These are phyloP conservation scores for Anneissia japonica DNA, from an alignment of 35 echinoderm and acorn worm genomes.

Conservation along the genomic window DNA sequence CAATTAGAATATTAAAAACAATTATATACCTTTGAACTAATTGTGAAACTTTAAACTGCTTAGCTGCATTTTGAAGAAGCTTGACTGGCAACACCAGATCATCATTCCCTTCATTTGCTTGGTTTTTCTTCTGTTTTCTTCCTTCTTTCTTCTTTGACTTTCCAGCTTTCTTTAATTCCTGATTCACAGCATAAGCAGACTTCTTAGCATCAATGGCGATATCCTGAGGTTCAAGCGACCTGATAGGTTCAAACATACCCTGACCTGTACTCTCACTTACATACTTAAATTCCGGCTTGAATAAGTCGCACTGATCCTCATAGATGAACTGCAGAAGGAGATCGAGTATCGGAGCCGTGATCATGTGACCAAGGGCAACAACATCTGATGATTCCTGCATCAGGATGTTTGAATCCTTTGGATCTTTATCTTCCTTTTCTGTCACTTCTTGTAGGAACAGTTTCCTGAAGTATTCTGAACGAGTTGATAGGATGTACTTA, in stretches of 20 bases:
- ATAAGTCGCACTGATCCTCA: slow-evolving; percentile 70
- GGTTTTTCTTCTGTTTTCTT: slow-evolving; percentile 5
- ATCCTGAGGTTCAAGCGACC: background rate
- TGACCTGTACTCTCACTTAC: background rate
- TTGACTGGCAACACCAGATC: slow-evolving; percentile 35
- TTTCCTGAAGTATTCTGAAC: slow-evolving; percentile 73
- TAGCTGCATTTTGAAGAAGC: slow-evolving; percentile 63
- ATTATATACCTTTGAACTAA: slow-evolving; percentile 85
- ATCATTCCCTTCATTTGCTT: slow-evolving; percentile 16
- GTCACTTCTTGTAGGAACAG: slow-evolving; percentile 14
- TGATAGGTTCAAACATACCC: background rate
- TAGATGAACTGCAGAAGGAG: slow-evolving; percentile 71
- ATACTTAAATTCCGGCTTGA: slow-evolving; percentile 38
- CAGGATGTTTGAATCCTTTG: background rate
- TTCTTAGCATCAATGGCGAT: slow-evolving; percentile 36
- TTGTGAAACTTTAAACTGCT: slow-evolving; percentile 75
- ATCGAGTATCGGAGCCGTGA: slow-evolving; percentile 19
- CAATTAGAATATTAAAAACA: too few relatives aligned
- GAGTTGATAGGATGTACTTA: slow-evolving; percentile 63
- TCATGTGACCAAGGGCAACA: slow-evolving; percentile 3
- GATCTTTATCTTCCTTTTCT: background rate
- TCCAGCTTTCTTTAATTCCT: background rate
- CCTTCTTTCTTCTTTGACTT: slow-evolving; percentile 29
- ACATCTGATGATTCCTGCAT: background rate
- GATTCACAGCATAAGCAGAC: slow-evolving; percentile 53